These are phyloP conservation scores for Plebejus argus DNA, from an alignment of 2,888 invertebrate genomes.

Conservation along the genomic window DNA sequence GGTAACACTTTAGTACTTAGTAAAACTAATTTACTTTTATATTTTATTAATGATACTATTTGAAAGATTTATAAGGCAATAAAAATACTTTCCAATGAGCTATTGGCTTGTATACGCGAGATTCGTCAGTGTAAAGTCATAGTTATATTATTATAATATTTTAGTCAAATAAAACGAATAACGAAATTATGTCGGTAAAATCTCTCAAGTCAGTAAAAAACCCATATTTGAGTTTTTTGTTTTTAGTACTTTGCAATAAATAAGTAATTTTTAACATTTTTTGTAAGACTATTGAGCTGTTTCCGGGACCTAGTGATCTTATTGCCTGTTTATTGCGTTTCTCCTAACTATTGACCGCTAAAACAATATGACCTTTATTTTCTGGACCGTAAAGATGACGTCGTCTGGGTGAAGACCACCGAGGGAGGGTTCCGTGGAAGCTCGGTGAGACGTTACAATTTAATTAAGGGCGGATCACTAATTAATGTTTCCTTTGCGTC, in stretches of 20 bases:
- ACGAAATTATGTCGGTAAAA: neutral
- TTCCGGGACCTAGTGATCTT: conserved; percentile 46
- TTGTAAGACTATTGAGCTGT: neutral
- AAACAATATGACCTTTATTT: conserved; percentile 51
- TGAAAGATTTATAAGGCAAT: neutral
- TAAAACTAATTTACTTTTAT: neutral
- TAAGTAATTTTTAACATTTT: neutral
- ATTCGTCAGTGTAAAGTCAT: neutral
- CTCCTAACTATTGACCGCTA: neutral
- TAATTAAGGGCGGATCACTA: conserved; percentile 66
- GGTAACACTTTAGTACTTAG: too few species aligned
- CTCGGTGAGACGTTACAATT: conserved; percentile 78
- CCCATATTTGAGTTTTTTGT: too few species aligned
- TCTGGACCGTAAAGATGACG: conserved; percentile 53
- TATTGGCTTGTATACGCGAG: neutral
- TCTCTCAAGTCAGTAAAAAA: too few species aligned
- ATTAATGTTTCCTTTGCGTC: conserved; percentile 58
- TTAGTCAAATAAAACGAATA: neutral
- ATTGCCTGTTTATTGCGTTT: conserved; percentile 48
- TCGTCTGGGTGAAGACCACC: conserved; percentile 64
- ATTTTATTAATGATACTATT: conserved; percentile 1
- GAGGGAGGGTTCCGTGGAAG: conserved; percentile 54
- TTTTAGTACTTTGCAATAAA: conserved; percentile 9
- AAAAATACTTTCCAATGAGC: neutral
- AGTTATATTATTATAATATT: neutral